Evolutionary conservation across 1,140 invertebrate species (phyloP).

Genomic region (Arctopsyche grandis): DNA sequence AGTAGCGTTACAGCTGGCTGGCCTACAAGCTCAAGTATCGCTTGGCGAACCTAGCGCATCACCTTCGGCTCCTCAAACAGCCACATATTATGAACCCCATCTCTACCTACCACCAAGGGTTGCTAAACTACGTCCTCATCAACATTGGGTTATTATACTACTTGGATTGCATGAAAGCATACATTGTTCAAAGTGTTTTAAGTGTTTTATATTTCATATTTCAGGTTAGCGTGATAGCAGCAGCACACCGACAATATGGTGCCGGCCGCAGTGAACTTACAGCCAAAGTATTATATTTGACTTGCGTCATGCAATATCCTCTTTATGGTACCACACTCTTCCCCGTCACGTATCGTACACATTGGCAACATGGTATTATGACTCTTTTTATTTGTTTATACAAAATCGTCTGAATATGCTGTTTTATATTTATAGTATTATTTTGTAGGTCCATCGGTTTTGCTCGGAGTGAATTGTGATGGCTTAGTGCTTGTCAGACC

Average conservation of each 20-base stretch:
- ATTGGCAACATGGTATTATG: slow-evolving; percentile 85
- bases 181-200: slow-evolving; percentile 40
- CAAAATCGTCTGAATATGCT: neutral
- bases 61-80: slow-evolving; percentile 62
- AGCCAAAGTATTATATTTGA: slow-evolving; percentile 93
- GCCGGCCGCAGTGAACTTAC: slow-evolving; percentile 89
- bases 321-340: slow-evolving; percentile 95
- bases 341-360: slow-evolving; percentile 89
- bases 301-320: slow-evolving; percentile 97
- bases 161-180: neutral
- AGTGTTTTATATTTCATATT: neutral
- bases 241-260: slow-evolving; percentile 90
- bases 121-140: slow-evolving; percentile 58
- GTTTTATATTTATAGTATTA: neutral
- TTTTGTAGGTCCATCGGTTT: slow-evolving; percentile 61
- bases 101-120: slow-evolving; percentile 63
- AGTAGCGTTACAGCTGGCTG: slow-evolving; percentile 91
- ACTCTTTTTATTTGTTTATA: slow-evolving; percentile 48
- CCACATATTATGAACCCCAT: slow-evolving; percentile 64
- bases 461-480: slow-evolving; percentile 91
- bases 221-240: slow-evolving; percentile 81
- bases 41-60: slow-evolving; percentile 81
- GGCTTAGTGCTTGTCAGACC: slow-evolving; percentile 89
- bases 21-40: slow-evolving; percentile 92
- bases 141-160: slow-evolving; percentile 60